These are phyloP conservation scores for Drosophila paulistorum DNA, from an alignment of 1,140 invertebrate species.

Conservation along the genomic window DNA sequence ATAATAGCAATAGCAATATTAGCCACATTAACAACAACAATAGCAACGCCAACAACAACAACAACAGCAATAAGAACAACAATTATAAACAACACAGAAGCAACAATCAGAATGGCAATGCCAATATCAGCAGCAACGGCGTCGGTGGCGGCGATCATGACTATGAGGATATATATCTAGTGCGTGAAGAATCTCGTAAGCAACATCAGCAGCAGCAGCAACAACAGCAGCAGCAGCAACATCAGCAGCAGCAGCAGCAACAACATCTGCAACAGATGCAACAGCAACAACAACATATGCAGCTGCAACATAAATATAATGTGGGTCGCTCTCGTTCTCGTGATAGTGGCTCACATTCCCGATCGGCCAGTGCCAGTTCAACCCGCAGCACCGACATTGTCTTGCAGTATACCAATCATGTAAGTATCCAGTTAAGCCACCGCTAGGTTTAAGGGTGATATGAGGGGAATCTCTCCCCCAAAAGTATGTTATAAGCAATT, in stretches of 20 bases:
- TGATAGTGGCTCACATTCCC: slow-evolving; percentile 88
- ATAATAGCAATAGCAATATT: slow-evolving; percentile 35
- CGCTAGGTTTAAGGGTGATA: too few species aligned
- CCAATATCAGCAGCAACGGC: slow-evolving; percentile 20
- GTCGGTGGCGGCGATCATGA: slow-evolving; percentile 85
- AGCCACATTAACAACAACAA: slow-evolving; percentile 30
- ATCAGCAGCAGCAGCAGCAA: slow-evolving; percentile 32
- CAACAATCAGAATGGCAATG: slow-evolving; percentile 36
- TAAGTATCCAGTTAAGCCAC: slow-evolving; percentile 37
- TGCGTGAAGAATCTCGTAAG: slow-evolving; percentile 85
- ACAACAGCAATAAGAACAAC: slow-evolving; percentile 42
- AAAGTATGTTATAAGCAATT: too few species aligned
- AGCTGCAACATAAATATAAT: slow-evolving; percentile 67
- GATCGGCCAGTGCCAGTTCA: slow-evolving; percentile 86
- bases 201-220: slow-evolving; percentile 60
- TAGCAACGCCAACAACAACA: slow-evolving; percentile 22
- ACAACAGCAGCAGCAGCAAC: slow-evolving; percentile 36
- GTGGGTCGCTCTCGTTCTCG: slow-evolving; percentile 84
- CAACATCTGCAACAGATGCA: slow-evolving; percentile 36
- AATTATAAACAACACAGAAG: neutral
- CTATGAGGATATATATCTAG: slow-evolving; percentile 89
- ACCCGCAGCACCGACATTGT: slow-evolving; percentile 83
- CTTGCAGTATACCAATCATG: slow-evolving; percentile 80
- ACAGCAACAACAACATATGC: slow-evolving; percentile 28
- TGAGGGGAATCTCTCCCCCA: too few species aligned